These are phyloP conservation scores for Edolisoma coerulescens DNA, from an alignment of 2,113 vertebrate genomes.

Conservation along the genomic window DNA sequence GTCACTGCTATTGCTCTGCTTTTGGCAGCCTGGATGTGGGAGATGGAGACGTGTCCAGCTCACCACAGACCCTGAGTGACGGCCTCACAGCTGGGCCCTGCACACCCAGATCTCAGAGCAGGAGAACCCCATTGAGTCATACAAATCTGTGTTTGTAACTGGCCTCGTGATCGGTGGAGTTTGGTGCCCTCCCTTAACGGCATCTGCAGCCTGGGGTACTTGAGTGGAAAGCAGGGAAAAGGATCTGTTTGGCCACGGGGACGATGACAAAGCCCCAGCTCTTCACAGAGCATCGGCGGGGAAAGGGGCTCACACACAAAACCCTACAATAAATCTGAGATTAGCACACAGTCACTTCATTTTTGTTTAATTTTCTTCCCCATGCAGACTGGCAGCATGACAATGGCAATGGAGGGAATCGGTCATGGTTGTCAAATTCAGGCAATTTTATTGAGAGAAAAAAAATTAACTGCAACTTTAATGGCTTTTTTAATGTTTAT, in stretches of 20 bases:
- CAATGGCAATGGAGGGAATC: neutral
- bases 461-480: constrained; percentile 18
- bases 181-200: neutral
- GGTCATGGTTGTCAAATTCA: constrained; percentile 33
- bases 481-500: constrained; percentile 35
- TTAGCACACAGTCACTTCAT: neutral
- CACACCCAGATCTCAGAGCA: neutral
- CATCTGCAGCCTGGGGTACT: neutral
- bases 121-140: neutral
- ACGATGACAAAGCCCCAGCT: rapidly evolving
- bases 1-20: neutral
- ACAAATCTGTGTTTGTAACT: rapidly evolving
- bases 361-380: neutral
- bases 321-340: neutral
- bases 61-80: neutral
- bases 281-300: rapidly evolving
- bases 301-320: neutral
- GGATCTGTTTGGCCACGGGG: neutral
- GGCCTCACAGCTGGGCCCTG: neutral
- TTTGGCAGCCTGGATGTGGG: neutral
- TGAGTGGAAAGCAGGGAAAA: neutral
- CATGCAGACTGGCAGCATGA: neutral
- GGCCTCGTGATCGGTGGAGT: neutral
- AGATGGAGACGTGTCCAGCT: neutral
- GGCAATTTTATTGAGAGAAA: constrained; percentile 12